These are phyloP conservation scores for Drosophila navojoa DNA, from an alignment of 1,140 invertebrate species.

Conservation along the genomic window DNA sequence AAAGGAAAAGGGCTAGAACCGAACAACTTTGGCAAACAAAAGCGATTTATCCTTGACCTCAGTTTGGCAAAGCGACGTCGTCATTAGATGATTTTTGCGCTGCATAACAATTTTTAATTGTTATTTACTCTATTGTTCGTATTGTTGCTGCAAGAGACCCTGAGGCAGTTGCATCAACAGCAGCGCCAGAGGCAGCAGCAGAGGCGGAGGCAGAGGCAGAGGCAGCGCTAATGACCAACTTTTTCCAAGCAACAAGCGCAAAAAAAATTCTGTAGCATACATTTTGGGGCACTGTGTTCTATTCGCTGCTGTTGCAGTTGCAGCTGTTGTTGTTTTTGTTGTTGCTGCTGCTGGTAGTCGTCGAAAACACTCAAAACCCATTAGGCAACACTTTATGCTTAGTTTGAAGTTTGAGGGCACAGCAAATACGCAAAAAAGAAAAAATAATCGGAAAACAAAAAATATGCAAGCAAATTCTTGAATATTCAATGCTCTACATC, in stretches of 20 bases:
- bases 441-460: not conserved
- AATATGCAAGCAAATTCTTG: not conserved
- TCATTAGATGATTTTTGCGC: slow-evolving; percentile 71
- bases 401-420: slow-evolving; percentile 73
- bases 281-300: slow-evolving; percentile 47
- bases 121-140: slow-evolving; percentile 67
- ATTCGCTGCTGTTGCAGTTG: slow-evolving; percentile 10
- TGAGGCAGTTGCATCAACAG: slow-evolving; percentile 24
- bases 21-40: slow-evolving; percentile 33
- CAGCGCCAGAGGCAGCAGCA: slow-evolving; percentile 31
- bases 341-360: slow-evolving; percentile 53
- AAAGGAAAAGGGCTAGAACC: not conserved
- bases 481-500: not conserved
- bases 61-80: slow-evolving; percentile 40
- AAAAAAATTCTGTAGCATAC: slow-evolving; percentile 67
- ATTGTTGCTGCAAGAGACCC: slow-evolving; percentile 14
- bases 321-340: slow-evolving; percentile 21
- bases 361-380: slow-evolving; percentile 82
- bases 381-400: slow-evolving; percentile 81
- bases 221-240: slow-evolving; percentile 79
- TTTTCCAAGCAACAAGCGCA: slow-evolving; percentile 53
- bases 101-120: slow-evolving; percentile 74
- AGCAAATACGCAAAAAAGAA: slow-evolving; percentile 40
- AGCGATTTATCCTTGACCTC: slow-evolving; percentile 73
- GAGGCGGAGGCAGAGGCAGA: slow-evolving; percentile 23